Evolutionary conservation across 2,888 invertebrate genomes (phyloP).

Genomic region (Drosophila tanythrix): DNA sequence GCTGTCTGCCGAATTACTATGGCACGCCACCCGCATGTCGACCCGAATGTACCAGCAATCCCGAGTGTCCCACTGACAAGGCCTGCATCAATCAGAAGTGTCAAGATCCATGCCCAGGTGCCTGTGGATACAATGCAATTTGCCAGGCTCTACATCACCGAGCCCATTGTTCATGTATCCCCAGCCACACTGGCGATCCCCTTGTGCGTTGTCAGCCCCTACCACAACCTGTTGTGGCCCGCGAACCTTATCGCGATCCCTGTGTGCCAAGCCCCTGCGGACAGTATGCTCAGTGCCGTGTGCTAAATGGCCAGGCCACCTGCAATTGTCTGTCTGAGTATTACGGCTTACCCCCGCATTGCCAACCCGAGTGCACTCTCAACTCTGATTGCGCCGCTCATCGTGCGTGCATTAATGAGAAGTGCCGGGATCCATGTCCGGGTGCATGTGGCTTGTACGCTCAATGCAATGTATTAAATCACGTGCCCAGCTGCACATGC

Average conservation of each 20-base stretch:
- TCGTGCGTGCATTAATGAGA: conserved; percentile 89
- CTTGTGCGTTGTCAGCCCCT: conserved; percentile 88
- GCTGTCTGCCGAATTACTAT: conserved; percentile 87
- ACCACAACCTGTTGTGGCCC: conserved; percentile 44
- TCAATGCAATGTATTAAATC: conserved; percentile 89
- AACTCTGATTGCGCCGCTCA: conserved; percentile 89
- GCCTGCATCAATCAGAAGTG: conserved; percentile 88
- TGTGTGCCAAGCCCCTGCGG: conserved; percentile 90
- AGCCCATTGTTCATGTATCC: conserved; percentile 87
- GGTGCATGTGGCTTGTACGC: conserved; percentile 90
- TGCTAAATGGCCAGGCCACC: conserved; percentile 87
- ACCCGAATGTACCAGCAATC: conserved; percentile 88
- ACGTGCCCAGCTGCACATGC: conserved; percentile 90
- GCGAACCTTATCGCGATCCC: conserved; percentile 85
- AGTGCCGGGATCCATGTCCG: conserved; percentile 90
- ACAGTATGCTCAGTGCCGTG: conserved; percentile 88
- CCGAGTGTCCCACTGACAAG: conserved; percentile 86
- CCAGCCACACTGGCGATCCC: conserved; percentile 89
- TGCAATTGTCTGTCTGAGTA: conserved; percentile 88
- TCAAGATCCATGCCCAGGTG: conserved; percentile 87
- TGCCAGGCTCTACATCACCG: conserved; percentile 87
- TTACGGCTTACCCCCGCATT: conserved; percentile 89
- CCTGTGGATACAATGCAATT: conserved; percentile 88
- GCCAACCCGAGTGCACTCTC: conserved; percentile 89
- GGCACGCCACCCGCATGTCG: conserved; percentile 90